Evolutionary conservation across 2,888 invertebrate species (phyloP).

Genomic region (Unio delphinus): DNA sequence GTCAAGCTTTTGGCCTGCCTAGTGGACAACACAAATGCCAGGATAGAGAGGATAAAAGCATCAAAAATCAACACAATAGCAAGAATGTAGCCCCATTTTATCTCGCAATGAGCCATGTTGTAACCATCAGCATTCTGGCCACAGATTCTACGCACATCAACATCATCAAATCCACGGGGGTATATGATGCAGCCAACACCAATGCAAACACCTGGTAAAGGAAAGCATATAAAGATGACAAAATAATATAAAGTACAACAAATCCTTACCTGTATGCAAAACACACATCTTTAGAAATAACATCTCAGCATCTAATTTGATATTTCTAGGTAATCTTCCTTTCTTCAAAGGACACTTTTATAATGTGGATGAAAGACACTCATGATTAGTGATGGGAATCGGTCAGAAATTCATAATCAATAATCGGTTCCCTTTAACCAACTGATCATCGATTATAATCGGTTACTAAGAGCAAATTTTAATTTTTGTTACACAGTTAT

Average conservation of each 20-base stretch:
- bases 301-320: too few species aligned
- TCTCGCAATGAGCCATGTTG: constrained; percentile 85
- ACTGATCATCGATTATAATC: too few species aligned
- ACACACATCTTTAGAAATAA: too few species aligned
- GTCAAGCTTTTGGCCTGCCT: constrained; percentile 76
- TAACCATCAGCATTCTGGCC: constrained; percentile 83
- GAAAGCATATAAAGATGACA: neutral
- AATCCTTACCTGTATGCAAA: too few species aligned
- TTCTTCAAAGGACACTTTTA: too few species aligned
- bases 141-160: constrained; percentile 87
- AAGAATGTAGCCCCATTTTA: constrained; percentile 86
- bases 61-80: constrained; percentile 90
- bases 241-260: neutral
- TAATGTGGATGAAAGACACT: too few species aligned
- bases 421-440: too few species aligned
- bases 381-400: too few species aligned
- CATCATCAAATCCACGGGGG: constrained; percentile 92
- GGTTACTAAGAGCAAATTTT: too few species aligned
- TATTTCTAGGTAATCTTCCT: too few species aligned
- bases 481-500: too few species aligned
- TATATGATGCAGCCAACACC: constrained; percentile 89
- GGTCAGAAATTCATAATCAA: too few species aligned
- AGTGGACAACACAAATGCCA: constrained; percentile 94
- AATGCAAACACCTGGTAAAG: constrained; percentile 85
- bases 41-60: constrained; percentile 86